Evolutionary conservation across 2,113 vertebrate species (phyloP), one percentile per base, ranked within the genome.

Genomic region (Pygoscelis adeliae): DNA sequence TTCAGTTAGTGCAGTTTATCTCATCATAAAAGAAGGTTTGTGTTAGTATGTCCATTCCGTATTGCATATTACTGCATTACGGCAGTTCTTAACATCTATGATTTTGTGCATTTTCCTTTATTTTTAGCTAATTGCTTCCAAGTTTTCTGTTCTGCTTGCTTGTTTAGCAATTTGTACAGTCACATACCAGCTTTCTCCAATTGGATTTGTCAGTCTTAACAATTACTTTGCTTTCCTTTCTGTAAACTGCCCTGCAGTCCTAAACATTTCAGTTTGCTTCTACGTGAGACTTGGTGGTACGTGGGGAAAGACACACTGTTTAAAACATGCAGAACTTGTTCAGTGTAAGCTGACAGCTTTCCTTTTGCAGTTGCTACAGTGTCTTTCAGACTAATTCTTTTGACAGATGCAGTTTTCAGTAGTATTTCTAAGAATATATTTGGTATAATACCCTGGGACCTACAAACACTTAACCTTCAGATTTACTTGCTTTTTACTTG

Each of bases 181-280:
- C 89, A 42, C 15, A 20, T 83, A 52, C 76, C 69, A 87, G 46
- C 66, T 89, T 96, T 77, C 76, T 94, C 74, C 55, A 87, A 8
- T 22, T 96, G 63, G 56, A 90, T 84, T 95, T 96, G 46, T 73
- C 72, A 88, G 80, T 87, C 85, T 93, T 91, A 93, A 79, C 79
- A 81, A 93, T 84, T 95, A 52, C 61, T 95, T 73, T 89, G 78
- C n/a, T 32, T 96, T 94, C 12, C 20, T 97, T 86, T 58, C 55
- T 90, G 89, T 96, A 92, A 96, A 84, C 65, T 93, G 10, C 40
- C 55, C 87, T 61, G 36, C 82, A 95, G 65, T 87, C 40, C 49
- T 83, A 88, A 88, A 46, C 36, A 72, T 89, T 86, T 96, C 67
- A 95, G 76, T 77, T 95, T 83, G 16, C 77, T 97, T 95, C 49